Base-by-base conservation (phyloP, 1,140 invertebrate species). In the Meteorus sp. region DNA sequence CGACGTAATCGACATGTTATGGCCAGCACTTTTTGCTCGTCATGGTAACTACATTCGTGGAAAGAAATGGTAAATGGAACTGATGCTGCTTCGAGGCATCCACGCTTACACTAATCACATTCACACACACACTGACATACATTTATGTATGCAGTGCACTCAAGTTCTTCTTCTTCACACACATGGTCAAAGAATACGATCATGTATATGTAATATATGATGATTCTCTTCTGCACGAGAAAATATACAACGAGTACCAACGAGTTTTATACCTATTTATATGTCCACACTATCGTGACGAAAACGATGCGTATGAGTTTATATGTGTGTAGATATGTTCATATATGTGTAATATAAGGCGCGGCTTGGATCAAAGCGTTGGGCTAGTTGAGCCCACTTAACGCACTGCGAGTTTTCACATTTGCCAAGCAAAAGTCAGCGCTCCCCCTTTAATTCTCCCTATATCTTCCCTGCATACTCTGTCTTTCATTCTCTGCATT, bases 301-400 rank as follows among this genome's bases (percentile, higher is more conserved):
- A 33, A 6, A 33, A 11, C 6, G 6, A 33, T 33, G 29, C 11
- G 17, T 23, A 45, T 45, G 11, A 19, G n/a, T 45, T 48, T 5
- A 11, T 6, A 23, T 19, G 33, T 2, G 13, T 22, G 23, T 55
- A 29, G n/a, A 55, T 27, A 50, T 35, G 47, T 54, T 27, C 19
- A n/a, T 23, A 68, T 63, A 64, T 45, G 54, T 56, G 31, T 52
- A 31, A 22, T 50, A 62, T 60, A 47, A 59, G 31, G 48, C 58
- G 73, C 74, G 66, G 72, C 66, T 58, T 56, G 62, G 65, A 72
- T 76, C 74, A 76, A 76, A 76, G 73, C 64, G 29, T 65, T 64
- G 59, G 50, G 64, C 71, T 73, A 76, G 73, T 75, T 76, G 66
- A 75, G 71, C 72, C 73, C n/a, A 76, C 73, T 76, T 76, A 76